Percentiles rank a stretch among this genome's conserved stretches.
phyloP scores from a whole-genome alignment of 2,888 invertebrate genomes.

The Oscheius myriophilus region DNA sequence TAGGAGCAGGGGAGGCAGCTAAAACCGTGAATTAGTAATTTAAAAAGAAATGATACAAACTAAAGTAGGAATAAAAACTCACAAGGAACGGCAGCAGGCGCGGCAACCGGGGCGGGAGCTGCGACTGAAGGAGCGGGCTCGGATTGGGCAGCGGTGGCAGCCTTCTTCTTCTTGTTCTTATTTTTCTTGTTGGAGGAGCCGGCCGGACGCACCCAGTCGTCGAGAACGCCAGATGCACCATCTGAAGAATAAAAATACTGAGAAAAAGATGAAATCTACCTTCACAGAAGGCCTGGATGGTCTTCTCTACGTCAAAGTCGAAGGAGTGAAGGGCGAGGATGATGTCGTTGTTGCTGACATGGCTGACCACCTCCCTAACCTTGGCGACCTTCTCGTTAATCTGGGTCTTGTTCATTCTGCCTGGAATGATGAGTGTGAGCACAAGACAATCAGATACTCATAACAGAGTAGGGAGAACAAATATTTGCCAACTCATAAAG shows the following conservation, averaged over 20 bases:
- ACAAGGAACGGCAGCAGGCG: constrained; percentile 10
- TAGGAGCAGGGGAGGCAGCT: constrained; percentile 36
- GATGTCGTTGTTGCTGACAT: constrained; percentile 72
- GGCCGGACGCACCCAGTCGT: constrained; percentile 62
- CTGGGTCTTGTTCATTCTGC: constrained; percentile 52
- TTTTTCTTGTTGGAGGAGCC: constrained; percentile 58
- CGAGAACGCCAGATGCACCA: constrained; percentile 62
- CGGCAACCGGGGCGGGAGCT: constrained; percentile 20
- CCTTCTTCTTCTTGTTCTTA: constrained; percentile 59
- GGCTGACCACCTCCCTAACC: constrained; percentile 72
- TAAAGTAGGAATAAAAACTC: constrained; percentile 1
- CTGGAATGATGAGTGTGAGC: not conserved
- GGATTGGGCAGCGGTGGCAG: constrained; percentile 10
- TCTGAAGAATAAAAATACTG: constrained; percentile 36
- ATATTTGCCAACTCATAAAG: not conserved
- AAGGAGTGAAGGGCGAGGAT: constrained; percentile 73
- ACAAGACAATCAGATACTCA: not conserved
- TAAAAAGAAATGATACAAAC: not conserved
- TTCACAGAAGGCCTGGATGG: constrained; percentile 73
- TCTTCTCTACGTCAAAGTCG: constrained; percentile 73
- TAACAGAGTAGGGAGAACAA: not conserved
- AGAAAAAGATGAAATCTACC: constrained; percentile 59
- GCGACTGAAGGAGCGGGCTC: constrained; percentile 12
- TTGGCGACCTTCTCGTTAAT: constrained; percentile 65
- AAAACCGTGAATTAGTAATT: constrained; percentile 10